Evolutionary conservation across 2,888 invertebrate genomes (phyloP), one percentile per base, ranked within the genome.

Genomic region (Chesias legatella): DNA sequence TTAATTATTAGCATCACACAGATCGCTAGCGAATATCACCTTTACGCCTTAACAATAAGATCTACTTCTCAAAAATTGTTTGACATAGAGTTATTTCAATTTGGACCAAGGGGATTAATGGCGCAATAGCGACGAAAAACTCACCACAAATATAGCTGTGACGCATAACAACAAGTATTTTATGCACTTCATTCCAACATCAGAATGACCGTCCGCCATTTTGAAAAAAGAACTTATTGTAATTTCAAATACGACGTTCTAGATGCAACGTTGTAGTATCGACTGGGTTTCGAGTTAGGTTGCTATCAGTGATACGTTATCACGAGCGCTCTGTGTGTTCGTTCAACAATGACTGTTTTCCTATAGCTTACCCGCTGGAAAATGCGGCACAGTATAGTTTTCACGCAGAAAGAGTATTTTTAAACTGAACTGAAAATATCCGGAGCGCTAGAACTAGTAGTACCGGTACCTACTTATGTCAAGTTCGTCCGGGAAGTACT

Each of bases 121-220:
- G 41, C 50, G 50, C 48, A 55, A 48, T 43, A 48, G 10, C 33
- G 47, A 35, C 44, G 45, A 26, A 51, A 47, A 61, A 91, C 94
- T 92, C 73, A 94, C 94, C 84, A 93, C 92, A 79, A 94, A 94
- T 72, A 94, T 91, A 13, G 93, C 90, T 69, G 94, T 94, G 58
- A 94, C 93, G 56, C 92, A 88, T 61, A 94, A 89, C 52, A 95
- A 84, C 83, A 94, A 90, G 65, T 94, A 94, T 75, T 94, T 94
- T 43, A 94, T 92, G 66, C 92, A 90, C 70, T 86, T 91, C 93
- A 94, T 93, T 58, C 94, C 93, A 13, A 91, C 84, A 71, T 92
- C 91, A 43, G 90, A 64, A 56, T 67, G 75, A 34, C 58, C 72
- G 36, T 65, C 58, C 59, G 76, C 60, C 88, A 86, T 88, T 65